Evolutionary conservation across 2,888 invertebrate species (phyloP).

Genomic region (Dolichomitus sp.): DNA sequence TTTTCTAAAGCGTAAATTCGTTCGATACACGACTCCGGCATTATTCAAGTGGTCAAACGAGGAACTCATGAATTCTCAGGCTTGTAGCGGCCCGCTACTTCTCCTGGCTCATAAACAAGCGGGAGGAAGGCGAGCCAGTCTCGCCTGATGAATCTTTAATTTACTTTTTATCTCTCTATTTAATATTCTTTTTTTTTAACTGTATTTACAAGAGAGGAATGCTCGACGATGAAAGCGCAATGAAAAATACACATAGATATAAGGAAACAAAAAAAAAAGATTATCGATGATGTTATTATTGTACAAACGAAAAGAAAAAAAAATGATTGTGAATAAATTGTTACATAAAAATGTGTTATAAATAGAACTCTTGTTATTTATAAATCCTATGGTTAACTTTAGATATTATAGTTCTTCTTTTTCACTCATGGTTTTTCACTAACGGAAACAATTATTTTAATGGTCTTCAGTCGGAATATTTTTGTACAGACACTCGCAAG

Average conservation of each 20-base stretch:
- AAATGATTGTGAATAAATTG: constrained; percentile 81
- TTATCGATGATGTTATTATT: constrained; percentile 67
- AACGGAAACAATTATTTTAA: background rate
- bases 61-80: constrained; percentile 71
- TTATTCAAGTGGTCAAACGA: constrained; percentile 60
- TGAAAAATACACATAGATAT: constrained; percentile 60
- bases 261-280: constrained; percentile 50
- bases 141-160: constrained; percentile 72
- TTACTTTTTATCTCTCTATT: constrained; percentile 58
- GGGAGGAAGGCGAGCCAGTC: constrained; percentile 73
- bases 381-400: background rate
- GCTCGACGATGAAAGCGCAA: constrained; percentile 35
- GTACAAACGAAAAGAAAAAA: constrained; percentile 67
- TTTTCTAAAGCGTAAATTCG: background rate
- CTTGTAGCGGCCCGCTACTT: constrained; percentile 78
- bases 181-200: constrained; percentile 3
- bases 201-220: constrained; percentile 31
- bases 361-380: background rate
- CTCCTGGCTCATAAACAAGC: constrained; percentile 18
- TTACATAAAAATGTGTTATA: constrained; percentile 79
- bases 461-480: background rate
- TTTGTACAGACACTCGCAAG: background rate
- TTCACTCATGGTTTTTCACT: too few species aligned
- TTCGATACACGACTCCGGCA: constrained; percentile 59
- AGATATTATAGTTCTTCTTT: too few species aligned